Evolutionary conservation across 2,797 vertebrate species (phyloP).

Genomic region (Callimico goeldii): DNA sequence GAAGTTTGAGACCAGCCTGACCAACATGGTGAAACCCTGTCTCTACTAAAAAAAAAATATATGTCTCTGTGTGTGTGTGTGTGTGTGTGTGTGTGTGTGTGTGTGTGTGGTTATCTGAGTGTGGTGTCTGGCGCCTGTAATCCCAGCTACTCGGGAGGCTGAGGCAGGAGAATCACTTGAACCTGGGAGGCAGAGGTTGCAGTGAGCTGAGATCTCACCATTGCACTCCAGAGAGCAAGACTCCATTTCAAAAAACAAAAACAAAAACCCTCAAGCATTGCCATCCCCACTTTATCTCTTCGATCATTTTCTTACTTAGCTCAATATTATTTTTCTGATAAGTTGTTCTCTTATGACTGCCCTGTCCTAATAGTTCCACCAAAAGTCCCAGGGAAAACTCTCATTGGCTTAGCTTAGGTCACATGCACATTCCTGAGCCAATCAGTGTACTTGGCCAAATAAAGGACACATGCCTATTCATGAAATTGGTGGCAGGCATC

Average conservation of each 20-base stretch:
- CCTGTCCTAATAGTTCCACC: neutral
- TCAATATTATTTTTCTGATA: neutral
- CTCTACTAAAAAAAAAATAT: too few species aligned
- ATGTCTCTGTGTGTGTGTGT: fast-evolving
- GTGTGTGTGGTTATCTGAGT: too few species aligned
- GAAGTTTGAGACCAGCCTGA: too few species aligned
- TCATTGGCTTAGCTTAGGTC: neutral
- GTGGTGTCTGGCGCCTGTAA: too few species aligned
- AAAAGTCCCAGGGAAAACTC: neutral
- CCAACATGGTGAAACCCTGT: too few species aligned
- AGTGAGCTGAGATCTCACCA: too few species aligned
- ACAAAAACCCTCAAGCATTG: neutral
- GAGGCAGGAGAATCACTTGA: too few species aligned
- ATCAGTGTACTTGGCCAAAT: neutral
- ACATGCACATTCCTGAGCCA: neutral
- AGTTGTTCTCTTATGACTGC: neutral
- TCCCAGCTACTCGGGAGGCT: too few species aligned
- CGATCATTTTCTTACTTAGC: neutral
- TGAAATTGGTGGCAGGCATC: neutral
- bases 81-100: too few species aligned
- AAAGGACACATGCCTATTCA: neutral
- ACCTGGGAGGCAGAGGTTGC: too few species aligned
- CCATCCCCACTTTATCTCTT: neutral
- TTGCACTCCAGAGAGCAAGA: too few species aligned
- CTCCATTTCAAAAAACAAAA: too few species aligned